phyloP scores from a whole-genome alignment of 1,140 invertebrate species.

The Tetramorium parvispinum region DNA sequence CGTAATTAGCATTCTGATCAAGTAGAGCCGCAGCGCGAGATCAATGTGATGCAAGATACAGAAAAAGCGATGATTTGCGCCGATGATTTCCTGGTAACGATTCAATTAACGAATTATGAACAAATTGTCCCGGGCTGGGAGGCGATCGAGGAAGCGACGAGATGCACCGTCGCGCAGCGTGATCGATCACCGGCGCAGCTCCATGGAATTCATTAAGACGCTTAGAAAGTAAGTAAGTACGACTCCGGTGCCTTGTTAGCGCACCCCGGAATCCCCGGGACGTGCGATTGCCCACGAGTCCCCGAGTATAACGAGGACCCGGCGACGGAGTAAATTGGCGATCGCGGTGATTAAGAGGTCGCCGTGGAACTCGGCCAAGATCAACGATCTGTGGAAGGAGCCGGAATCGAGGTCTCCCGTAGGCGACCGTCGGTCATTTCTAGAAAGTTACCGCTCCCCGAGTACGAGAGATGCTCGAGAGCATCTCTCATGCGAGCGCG shows the following conservation, averaged over 20 bases:
- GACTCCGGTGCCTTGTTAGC: conserved; percentile 4
- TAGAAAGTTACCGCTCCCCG: conserved; percentile 49
- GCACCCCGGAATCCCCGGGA: neutral
- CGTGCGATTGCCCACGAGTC: neutral
- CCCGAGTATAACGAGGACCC: conserved; percentile 5
- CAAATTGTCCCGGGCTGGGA: neutral
- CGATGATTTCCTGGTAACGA: conserved; percentile 1
- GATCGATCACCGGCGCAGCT: conserved; percentile 7
- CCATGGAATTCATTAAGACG: conserved; percentile 18
- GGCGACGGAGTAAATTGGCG: conserved; percentile 22
- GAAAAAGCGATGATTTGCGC: neutral
- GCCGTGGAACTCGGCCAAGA: conserved; percentile 69
- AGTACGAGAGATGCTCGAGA: conserved; percentile 17
- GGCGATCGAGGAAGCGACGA: neutral
- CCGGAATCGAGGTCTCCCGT: conserved; percentile 42
- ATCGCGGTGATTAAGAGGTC: conserved; percentile 48
- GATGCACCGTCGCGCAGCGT: neutral
- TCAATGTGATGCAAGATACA: neutral
- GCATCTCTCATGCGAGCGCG: conserved; percentile 15
- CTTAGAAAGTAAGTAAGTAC: neutral
- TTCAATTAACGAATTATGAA: conserved; percentile 9
- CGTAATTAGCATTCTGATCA: conserved; percentile 29
- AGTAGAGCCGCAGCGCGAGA: neutral
- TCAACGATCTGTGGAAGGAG: conserved; percentile 64
- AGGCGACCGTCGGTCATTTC: conserved; percentile 38